Evolutionary conservation across 2,113 vertebrate genomes (phyloP).

Genomic region (Callocephalon fimbriatum): DNA sequence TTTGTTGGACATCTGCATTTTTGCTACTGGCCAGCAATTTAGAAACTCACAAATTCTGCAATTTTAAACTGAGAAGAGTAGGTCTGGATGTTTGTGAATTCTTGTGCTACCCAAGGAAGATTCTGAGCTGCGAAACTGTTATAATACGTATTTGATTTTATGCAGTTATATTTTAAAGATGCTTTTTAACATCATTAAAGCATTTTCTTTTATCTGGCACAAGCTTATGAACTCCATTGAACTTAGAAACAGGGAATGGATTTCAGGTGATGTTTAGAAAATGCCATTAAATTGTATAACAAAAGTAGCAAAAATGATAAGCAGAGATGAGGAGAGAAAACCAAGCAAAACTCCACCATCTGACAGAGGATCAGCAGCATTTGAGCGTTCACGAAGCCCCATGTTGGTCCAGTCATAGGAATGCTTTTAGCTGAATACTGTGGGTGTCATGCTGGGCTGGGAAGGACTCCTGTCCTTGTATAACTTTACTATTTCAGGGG

Average conservation of each 20-base stretch:
- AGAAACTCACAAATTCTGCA: background rate
- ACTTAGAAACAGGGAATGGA: background rate
- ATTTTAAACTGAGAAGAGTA: background rate
- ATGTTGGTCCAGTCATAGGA: background rate
- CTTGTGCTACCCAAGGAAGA: background rate
- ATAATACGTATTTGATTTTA: background rate
- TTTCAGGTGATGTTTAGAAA: background rate
- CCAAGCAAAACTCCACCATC: background rate
- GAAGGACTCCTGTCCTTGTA: background rate
- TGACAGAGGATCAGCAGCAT: background rate
- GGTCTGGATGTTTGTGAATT: background rate
- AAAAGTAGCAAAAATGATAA: background rate
- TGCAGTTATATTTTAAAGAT: background rate
- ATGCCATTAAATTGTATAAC: background rate
- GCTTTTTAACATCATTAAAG: background rate
- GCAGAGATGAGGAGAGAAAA: background rate
- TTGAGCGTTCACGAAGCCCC: background rate
- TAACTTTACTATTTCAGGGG: background rate
- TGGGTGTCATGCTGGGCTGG: background rate
- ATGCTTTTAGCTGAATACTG: background rate
- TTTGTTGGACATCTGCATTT: background rate
- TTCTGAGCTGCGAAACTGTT: background rate
- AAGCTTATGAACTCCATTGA: background rate
- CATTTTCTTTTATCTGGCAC: background rate
- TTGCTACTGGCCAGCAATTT: background rate